Conservation (phyloP, 92 coral and sea anemone species). For the Blastomussa wellsi region DNA sequence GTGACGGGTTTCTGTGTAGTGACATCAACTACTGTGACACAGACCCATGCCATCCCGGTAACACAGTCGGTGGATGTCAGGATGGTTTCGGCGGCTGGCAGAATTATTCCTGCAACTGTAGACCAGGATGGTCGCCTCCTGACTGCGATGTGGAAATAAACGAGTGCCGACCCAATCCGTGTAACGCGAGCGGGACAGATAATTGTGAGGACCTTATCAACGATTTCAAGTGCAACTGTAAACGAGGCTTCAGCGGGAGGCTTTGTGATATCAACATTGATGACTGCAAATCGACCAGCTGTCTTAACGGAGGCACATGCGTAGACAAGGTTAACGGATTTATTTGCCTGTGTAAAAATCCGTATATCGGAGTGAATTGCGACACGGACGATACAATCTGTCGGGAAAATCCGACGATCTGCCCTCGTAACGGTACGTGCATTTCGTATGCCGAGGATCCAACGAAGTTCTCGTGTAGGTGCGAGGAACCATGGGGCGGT, state of each 20-base stretch:
- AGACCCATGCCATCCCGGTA: slow-evolving; percentile 60
- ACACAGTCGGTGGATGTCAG: slow-evolving; percentile 55
- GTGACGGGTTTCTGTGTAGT: slow-evolving; percentile 60
- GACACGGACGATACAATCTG: slow-evolving; percentile 77
- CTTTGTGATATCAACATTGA: slow-evolving; percentile 55
- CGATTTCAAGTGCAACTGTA: slow-evolving; percentile 65
- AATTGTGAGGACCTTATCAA: slow-evolving; percentile 58
- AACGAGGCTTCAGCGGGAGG: slow-evolving; percentile 64
- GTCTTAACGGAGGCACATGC: slow-evolving; percentile 76
- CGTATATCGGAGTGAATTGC: slow-evolving; percentile 71
- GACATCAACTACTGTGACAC: slow-evolving; percentile 68
- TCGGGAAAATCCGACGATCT: slow-evolving; percentile 57
- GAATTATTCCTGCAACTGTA: slow-evolving; percentile 71
- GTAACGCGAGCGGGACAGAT: slow-evolving; percentile 50
- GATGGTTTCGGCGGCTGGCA: slow-evolving; percentile 80
- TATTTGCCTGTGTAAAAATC: slow-evolving; percentile 67
- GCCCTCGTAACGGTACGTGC: slow-evolving; percentile 73
- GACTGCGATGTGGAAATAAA: slow-evolving; percentile 61
- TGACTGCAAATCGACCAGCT: slow-evolving; percentile 53
- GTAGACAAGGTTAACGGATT: slow-evolving; percentile 69
- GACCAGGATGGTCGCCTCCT: slow-evolving; percentile 79
- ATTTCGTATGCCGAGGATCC: slow-evolving; percentile 62
- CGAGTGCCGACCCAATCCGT: slow-evolving; percentile 65
- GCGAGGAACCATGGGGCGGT: slow-evolving; percentile 72
- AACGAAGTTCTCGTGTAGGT: slow-evolving; percentile 61